phyloP scores from a whole-genome alignment of 2,113 vertebrate species.

The Oryzias curvinotus region DNA sequence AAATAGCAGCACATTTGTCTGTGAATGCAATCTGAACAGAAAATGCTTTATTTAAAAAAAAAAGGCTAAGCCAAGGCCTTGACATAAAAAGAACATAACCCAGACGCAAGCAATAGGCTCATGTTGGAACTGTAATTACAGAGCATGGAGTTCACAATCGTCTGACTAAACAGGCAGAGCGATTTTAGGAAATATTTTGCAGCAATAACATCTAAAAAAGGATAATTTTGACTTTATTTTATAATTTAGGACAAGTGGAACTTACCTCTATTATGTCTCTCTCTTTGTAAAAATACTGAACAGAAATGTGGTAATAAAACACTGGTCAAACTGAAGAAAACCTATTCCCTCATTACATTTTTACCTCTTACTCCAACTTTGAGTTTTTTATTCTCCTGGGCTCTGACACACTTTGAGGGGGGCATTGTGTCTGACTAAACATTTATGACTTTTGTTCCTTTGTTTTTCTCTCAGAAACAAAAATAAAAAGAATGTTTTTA shows the following conservation, averaged over 20 bases:
- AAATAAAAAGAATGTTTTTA: background rate
- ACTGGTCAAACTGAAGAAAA: conserved; percentile 16
- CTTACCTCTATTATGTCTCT: too few species aligned
- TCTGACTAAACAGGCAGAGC: too few species aligned
- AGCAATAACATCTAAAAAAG: too few species aligned
- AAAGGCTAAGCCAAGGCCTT: background rate
- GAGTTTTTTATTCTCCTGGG: conserved; percentile 44
- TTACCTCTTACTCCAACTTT: conserved; percentile 27
- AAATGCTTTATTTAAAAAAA: too few species aligned
- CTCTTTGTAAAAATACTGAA: too few species aligned
- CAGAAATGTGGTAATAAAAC: conserved; percentile 2
- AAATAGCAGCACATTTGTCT: background rate
- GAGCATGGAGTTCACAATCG: too few species aligned
- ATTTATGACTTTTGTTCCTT: conserved; percentile 59
- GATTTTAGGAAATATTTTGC: too few species aligned
- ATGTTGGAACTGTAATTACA: too few species aligned
- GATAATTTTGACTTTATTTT: too few species aligned
- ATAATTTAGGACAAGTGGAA: too few species aligned
- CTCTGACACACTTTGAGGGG: conserved; percentile 59
- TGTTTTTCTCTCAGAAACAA: conserved; percentile 15
- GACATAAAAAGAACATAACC: background rate
- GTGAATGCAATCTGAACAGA: background rate
- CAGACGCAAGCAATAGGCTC: too few species aligned
- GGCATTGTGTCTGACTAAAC: conserved; percentile 53
- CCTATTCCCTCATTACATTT: conserved; percentile 8